Base-by-base conservation (phyloP, 2,113 vertebrate genomes). In the Tapirus terrestris region DNA sequence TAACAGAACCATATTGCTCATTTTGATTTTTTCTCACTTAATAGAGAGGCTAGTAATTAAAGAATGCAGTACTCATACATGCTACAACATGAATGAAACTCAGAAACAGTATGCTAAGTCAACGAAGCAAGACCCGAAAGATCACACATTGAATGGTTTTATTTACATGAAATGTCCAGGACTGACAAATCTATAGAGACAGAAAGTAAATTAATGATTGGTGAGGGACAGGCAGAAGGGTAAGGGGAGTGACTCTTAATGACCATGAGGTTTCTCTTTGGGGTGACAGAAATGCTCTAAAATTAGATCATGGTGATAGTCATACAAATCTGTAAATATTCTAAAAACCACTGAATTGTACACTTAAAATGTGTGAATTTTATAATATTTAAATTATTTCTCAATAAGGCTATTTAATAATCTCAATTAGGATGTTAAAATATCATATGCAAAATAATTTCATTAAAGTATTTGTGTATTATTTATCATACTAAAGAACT, bases 301-400 rank as follows among this genome's bases (percentile, higher is more conserved):
- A 87, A 43, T 90, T 72, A 75, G 27, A 83, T 75, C 12, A 7
- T 77, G 17, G 17, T 70, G 72, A 53, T 77, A 53, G 45, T 29
- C 51, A 81, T 48, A 70, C 11, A 70, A 72, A 3, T 68, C 76
- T 88, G 39, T 79, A 72, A 79, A 60, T 80, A 53, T n/a, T 29
- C n/a, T 75, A 92, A 91, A 93, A 91, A 77, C 8, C 9, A 91
- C 4, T 51, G 31, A 79, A 31, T 27, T 63, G 17, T 27, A 79
- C 33, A 84, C 29, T 51, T 90, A 94, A 61, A 91, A 79, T 45
- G 31, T 6, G 36, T 76, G 17, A 63, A 89, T 51, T 93, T 93
- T 91, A 86, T 92, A 13, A 80, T 33, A 89, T 83, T 51, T 75
- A 96, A 89, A 89, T 86, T 86, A 73, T 85, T 73, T 94, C 51